Percentiles rank a stretch among this genome's conserved stretches.
Conservation (phyloP, 1,140 invertebrate genomes). For the Octopus sinensis region DNA sequence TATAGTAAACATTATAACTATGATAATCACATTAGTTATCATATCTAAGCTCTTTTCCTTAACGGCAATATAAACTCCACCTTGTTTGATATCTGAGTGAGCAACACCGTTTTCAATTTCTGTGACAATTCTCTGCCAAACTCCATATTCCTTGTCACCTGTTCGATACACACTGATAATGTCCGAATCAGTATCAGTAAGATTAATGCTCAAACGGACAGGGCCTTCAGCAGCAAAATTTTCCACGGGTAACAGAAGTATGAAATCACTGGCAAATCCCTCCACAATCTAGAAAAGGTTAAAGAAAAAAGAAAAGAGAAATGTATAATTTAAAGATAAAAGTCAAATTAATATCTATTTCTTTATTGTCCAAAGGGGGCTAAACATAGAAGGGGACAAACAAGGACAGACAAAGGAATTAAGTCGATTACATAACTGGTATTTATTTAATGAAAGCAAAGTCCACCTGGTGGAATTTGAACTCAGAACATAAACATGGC, state of each 20-base stretch:
- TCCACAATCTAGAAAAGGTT: conserved; percentile 40
- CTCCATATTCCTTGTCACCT: background rate
- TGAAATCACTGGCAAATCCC: conserved; percentile 48
- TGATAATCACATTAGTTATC: too few species aligned
- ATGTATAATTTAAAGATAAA: conserved; percentile 9
- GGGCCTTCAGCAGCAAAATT: conserved; percentile 19
- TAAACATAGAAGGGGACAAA: background rate
- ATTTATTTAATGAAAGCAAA: background rate
- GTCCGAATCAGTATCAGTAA: background rate
- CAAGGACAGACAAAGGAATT: too few species aligned
- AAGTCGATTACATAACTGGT: background rate
- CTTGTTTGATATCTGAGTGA: background rate
- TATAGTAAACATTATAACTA: too few species aligned
- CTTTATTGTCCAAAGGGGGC: background rate
- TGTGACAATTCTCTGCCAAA: background rate
- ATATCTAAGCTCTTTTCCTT: background rate
- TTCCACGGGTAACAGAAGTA: conserved; percentile 40
- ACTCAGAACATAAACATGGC: too few species aligned
- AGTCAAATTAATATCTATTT: background rate
- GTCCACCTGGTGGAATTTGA: too few species aligned
- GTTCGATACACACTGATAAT: background rate
- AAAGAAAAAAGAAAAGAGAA: conserved; percentile 13
- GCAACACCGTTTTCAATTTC: background rate
- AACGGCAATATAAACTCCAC: background rate
- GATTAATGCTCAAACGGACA: background rate